Evolutionary conservation across 2,797 vertebrate species (phyloP).

Genomic region (Galaxias olidus): DNA sequence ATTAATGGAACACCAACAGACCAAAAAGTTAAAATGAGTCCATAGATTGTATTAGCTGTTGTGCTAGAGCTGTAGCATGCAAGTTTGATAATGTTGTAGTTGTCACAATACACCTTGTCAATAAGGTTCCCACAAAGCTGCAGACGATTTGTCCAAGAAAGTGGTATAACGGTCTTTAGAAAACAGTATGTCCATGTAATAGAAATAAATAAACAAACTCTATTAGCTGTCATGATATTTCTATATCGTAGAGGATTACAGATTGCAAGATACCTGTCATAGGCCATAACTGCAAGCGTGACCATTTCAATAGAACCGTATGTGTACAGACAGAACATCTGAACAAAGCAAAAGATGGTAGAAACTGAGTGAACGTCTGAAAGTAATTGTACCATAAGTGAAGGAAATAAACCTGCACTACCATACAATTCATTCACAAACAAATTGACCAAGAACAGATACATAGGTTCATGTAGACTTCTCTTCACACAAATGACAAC

Average conservation of each 20-base stretch:
- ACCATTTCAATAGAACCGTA: constrained; percentile 19
- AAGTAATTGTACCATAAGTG: constrained; percentile 27
- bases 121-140: constrained; percentile 43
- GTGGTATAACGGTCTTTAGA: constrained; percentile 14
- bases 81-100: constrained; percentile 40
- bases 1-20: constrained; percentile 38
- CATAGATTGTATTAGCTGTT: constrained; percentile 2
- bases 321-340: constrained; percentile 25
- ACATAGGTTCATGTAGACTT: constrained; percentile 65
- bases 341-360: neutral
- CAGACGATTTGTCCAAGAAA: constrained; percentile 27
- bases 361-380: too few relatives aligned
- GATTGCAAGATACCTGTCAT: constrained; percentile 42
- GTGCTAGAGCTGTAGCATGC: constrained; percentile 28
- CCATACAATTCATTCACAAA: constrained; percentile 56
- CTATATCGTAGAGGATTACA: constrained; percentile 47
- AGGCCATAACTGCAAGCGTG: constrained; percentile 23
- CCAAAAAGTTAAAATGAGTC: constrained; percentile 27
- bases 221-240: constrained; percentile 33
- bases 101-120: constrained; percentile 44
- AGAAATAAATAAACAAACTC: constrained; percentile 27
- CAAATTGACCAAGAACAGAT: constrained; percentile 60
- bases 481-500: constrained; percentile 41
- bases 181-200: constrained; percentile 36
- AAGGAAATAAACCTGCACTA: constrained; percentile 34